Evolutionary conservation across 2,113 vertebrate species (phyloP), one percentile per base, ranked within the genome.

Genomic region (Vidua chalybeata): DNA sequence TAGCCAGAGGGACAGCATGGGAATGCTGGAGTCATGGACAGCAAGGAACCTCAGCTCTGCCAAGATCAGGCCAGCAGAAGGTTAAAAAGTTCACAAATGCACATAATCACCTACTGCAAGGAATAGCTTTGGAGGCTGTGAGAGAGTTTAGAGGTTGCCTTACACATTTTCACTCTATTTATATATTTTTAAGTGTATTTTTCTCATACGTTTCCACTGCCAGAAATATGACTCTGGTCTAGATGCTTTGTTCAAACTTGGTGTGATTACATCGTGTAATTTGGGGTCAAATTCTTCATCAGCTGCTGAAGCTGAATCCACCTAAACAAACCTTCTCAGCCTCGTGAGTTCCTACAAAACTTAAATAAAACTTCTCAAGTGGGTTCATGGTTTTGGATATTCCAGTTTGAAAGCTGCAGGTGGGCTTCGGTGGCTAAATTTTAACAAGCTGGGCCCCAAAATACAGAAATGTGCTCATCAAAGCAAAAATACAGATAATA

Each of bases 21-120:
- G 59, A 51, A 17, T 9, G 0, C 35, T 4, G 3, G 10, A 80
- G 66, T 11, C 88, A 5, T 0, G 0, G 59, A 19, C 51, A 46
- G 26, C 49, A 74, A 24, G n/a, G 46, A 7, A 5, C 49, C 71
- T 59, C 8, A 2, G 33, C 63, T 48, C 13, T 88, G 76, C 87
- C 67, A n/a, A 48, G 35, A 93, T 45, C 48, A 26, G 79, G 31
- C 54, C 10, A 1, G 18, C 14, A 16, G 45, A 28, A 68, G 56
- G 81, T 26, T 83, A 51, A 77, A 51, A 77, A 88, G 61, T 68
- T 92, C 64, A 39, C 67, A 59, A 75, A 72, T 3, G 11, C 62
- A 54, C 56, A 37, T 46, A 86, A 87, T 83, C 68, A 58, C 49
- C 69, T 45, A 18, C 49, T 33, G 64, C 35, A 45, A 81, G 76